A percentile compares a stretch with the other conserved stretches of the same genome.
Evolutionary conservation across 1,140 invertebrate species (phyloP).

Genomic region (Ericerus pela): DNA sequence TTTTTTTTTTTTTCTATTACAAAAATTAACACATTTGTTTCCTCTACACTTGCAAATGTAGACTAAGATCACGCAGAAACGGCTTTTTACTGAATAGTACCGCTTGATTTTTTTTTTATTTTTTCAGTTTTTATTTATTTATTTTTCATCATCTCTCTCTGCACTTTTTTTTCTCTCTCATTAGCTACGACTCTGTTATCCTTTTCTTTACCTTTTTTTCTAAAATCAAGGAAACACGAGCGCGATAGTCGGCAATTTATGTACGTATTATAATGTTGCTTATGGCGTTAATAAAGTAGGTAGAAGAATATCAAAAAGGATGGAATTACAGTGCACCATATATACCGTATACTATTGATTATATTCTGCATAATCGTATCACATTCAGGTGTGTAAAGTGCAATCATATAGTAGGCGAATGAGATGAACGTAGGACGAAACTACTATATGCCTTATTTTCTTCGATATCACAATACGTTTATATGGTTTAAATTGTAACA

Average conservation of each 20-base stretch:
- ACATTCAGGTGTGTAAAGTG: constrained; percentile 2
- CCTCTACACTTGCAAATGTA: too few species aligned
- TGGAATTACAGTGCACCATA: not conserved
- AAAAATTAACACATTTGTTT: too few species aligned
- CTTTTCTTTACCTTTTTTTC: not conserved
- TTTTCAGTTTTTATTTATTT: too few species aligned
- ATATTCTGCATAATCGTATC: not conserved
- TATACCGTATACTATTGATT: not conserved
- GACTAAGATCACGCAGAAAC: too few species aligned
- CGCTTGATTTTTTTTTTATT: too few species aligned
- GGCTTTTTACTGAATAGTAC: too few species aligned
- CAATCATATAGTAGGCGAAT: not conserved
- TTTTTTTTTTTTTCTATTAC: too few species aligned
- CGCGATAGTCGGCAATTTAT: not conserved
- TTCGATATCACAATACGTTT: not conserved
- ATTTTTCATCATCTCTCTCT: too few species aligned
- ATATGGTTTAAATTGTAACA: not conserved
- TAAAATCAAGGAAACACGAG: not conserved
- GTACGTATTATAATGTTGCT: not conserved
- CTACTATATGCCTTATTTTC: not conserved
- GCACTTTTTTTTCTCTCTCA: too few species aligned
- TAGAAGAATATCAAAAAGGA: not conserved
- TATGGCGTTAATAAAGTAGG: not conserved
- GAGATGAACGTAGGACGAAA: not conserved
- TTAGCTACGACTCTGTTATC: too few species aligned